Percentiles rank a stretch among this genome's conserved stretches.
Conservation (phyloP, 2,888 invertebrate genomes). For the Nomada fabriciana region DNA sequence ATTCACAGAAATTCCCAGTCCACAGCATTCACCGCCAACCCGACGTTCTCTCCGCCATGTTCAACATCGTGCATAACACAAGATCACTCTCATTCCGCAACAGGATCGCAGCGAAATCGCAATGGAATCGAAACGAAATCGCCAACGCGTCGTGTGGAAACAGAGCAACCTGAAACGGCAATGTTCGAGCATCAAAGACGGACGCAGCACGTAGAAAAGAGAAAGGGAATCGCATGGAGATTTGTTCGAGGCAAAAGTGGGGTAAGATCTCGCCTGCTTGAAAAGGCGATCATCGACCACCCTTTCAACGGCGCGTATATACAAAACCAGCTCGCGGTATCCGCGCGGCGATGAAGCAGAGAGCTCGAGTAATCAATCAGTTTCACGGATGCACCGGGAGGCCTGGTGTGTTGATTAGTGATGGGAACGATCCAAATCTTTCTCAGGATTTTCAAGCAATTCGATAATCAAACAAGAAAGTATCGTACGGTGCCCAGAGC, state of each 20-base stretch:
- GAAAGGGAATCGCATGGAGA: constrained; percentile 3
- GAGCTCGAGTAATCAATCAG: constrained; percentile 79
- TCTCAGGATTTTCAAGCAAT: no score
- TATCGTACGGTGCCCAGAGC: no score
- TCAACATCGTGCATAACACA: not conserved
- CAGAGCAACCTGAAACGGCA: not conserved
- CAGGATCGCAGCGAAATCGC: constrained; percentile 3
- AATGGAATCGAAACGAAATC: constrained; percentile 3
- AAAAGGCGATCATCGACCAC: constrained; percentile 64
- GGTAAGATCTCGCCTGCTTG: constrained; percentile 59
- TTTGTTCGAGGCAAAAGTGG: constrained; percentile 53
- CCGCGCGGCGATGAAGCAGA: constrained; percentile 61
- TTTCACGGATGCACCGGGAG: constrained; percentile 74
- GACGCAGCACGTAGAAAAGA: constrained; percentile 5
- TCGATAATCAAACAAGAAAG: no score
- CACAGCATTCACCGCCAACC: not conserved
- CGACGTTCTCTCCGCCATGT: not conserved
- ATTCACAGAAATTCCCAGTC: not conserved
- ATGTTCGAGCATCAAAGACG: constrained; percentile 45
- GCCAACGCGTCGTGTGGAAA: constrained; percentile 15
- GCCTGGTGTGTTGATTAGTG: constrained; percentile 42
- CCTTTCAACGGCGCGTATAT: constrained; percentile 58
- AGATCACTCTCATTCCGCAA: not conserved
- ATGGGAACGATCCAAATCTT: no score
- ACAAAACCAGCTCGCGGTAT: constrained; percentile 62